A percentile compares a stretch with the other conserved stretches of the same genome.
phyloP scores from a whole-genome alignment of 23 tunicate species.

The Ciona savignyi region DNA sequence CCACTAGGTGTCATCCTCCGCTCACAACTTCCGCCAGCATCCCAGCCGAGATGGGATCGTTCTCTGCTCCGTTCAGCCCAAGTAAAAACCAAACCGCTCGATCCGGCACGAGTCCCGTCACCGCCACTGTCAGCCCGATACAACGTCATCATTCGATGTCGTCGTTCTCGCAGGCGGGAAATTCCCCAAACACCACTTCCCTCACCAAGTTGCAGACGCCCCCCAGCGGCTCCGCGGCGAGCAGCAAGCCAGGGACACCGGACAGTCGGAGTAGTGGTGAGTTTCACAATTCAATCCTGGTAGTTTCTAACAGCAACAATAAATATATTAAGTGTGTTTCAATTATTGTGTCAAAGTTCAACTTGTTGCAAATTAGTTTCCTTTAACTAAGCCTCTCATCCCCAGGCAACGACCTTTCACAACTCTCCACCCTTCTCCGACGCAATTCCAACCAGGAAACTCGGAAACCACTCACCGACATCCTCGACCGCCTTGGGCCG shows the following conservation, averaged over 20 bases:
- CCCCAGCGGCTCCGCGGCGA: conserved; percentile 11
- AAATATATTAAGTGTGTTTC: too few relatives aligned
- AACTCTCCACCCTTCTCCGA: conserved; percentile 60
- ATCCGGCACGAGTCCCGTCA: conserved; percentile 43
- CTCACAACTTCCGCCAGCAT: conserved; percentile 3
- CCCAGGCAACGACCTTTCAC: conserved; percentile 35
- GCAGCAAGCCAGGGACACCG: conserved; percentile 71
- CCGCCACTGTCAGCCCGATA: conserved; percentile 81
- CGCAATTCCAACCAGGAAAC: conserved; percentile 26
- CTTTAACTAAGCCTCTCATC: too few relatives aligned
- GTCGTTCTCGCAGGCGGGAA: conserved; percentile 20
- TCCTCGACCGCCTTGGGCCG: conserved; percentile 49
- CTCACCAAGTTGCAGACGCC: conserved; percentile 19
- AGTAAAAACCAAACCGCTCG: conserved; percentile 17
- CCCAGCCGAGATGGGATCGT: neutral
- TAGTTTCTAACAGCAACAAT: too few relatives aligned
- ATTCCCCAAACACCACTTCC: conserved; percentile 7
- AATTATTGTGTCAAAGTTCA: neutral
- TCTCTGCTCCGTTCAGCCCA: conserved; percentile 27
- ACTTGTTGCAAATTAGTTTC: too few relatives aligned
- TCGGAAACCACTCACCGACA: conserved; percentile 23
- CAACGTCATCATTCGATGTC: conserved; percentile 88
- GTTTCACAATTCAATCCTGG: too few relatives aligned
- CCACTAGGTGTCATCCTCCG: conserved; percentile 8
- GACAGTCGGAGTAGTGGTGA: conserved; percentile 19